A percentile compares a stretch with the other conserved stretches of the same genome.
Evolutionary conservation across 1,140 invertebrate species (phyloP).

Genomic region (Habropoda laboriosa): DNA sequence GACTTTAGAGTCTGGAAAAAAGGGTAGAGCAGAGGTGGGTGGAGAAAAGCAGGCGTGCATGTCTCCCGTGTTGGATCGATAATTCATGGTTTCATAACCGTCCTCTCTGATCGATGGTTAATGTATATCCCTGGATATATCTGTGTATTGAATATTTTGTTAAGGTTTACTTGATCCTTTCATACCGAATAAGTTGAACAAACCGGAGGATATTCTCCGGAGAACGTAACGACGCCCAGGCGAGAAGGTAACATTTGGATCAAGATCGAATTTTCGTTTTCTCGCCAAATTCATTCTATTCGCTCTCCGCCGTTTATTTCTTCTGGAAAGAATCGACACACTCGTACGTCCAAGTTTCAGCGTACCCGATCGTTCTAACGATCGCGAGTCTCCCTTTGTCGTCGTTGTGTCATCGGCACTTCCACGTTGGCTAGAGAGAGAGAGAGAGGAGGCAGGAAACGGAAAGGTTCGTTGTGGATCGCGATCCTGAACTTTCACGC

Average conservation of each 20-base stretch:
- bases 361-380: not conserved
- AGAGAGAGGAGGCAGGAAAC: too few relatives aligned
- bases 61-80: conserved; percentile 10
- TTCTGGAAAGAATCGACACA: too few relatives aligned
- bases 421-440: not conserved
- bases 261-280: too few relatives aligned
- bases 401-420: not conserved
- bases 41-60: not conserved
- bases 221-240: too few relatives aligned
- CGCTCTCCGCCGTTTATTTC: too few relatives aligned
- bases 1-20: not conserved
- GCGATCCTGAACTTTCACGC: conserved; percentile 7
- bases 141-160: not conserved
- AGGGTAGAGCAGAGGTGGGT: not conserved
- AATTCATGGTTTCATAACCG: not conserved
- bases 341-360: not conserved
- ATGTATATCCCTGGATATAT: not conserved
- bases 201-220: too few relatives aligned
- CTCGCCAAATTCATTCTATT: too few relatives aligned
- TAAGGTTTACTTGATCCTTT: not conserved
- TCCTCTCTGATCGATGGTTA: not conserved
- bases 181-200: too few relatives aligned
- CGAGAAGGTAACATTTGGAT: too few relatives aligned
- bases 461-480: not conserved
- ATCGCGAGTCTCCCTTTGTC: not conserved